Conservation (phyloP, 2,888 invertebrate genomes). For the Apamea anceps region DNA sequence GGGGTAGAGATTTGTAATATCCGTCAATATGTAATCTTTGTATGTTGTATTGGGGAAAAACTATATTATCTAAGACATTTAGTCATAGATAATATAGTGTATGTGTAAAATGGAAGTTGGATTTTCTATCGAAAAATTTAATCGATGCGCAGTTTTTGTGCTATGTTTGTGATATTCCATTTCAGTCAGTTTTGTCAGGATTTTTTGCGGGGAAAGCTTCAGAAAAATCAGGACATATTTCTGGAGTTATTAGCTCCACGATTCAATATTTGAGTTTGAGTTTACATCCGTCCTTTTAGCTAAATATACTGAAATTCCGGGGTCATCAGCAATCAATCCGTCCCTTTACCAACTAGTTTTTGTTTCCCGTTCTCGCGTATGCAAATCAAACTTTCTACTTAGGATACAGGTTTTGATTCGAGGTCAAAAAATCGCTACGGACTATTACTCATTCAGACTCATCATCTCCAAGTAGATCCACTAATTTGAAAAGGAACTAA, state of each 20-base stretch:
- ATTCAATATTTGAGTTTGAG: not conserved
- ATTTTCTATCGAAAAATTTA: not conserved
- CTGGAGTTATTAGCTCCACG: not conserved
- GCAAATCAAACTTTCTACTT: not conserved
- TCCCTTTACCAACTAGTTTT: not conserved
- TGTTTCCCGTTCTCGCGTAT: not conserved
- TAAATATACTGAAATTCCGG: not conserved
- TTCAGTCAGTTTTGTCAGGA: not conserved
- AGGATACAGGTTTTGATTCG: not conserved
- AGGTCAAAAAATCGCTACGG: not conserved
- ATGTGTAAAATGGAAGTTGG: not conserved
- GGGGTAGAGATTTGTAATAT: conserved; percentile 43
- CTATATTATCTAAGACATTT: not conserved
- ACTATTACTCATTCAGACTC: conserved; percentile 4
- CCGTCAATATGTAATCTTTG: conserved; percentile 16
- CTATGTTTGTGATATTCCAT: not conserved
- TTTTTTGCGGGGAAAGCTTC: too few species aligned
- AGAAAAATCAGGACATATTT: not conserved
- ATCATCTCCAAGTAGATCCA: conserved; percentile 11
- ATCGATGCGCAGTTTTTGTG: not conserved
- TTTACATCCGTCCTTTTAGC: not conserved
- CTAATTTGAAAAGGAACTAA: conserved; percentile 1
- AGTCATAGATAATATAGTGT: too few species aligned
- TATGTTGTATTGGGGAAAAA: not conserved
- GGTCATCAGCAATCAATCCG: not conserved